Base-by-base conservation (phyloP, 2,797 vertebrate species). In the Microctenopoma stevenorrisi region DNA sequence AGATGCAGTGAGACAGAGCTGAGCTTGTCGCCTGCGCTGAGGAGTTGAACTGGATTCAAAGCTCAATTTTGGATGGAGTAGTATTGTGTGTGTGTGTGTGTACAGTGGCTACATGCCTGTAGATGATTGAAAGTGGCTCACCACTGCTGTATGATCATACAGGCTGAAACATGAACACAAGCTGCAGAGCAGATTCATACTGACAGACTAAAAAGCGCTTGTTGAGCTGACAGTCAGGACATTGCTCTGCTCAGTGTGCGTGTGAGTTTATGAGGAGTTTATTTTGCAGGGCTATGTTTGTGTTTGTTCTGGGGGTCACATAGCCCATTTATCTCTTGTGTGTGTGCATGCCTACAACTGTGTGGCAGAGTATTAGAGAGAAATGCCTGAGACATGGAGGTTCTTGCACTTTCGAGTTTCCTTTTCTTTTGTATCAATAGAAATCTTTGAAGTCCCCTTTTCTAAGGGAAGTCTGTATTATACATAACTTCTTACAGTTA, bases 151-250 rank as follows among this genome's bases (percentile, higher is more conserved):
- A 60, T 78, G 79, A 83, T 90, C 74, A 76, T 80, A 81, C 91
- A 92, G 78, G 91, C 86, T 90, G 81, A 68, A 91, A 92, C 93
- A 92, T 83, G 88, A 92, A 87, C 46, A 60, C 67, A 49, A 56
- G 81, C 76, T 72, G 78, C 58, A 33, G 75, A 68, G 59, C 84
- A 83, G 77, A 90, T 88, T 88, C 80, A 81, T 40, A 46, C 82
- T 77, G 72, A 83, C 81, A 78, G 62, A 71, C 74, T 78, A 76
- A 84, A 89, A 79, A 78, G 63, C 68, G 79, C 80, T 72, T 62
- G 50, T 76, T 2, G 47, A 67, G 57, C 56, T 52, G 51, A 76
- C 62, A 72, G 64, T 33, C 40, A 64, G 64, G 58, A 50, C 73
- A 56, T 53, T 56, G 63, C 46, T 64, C 37, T 80, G 64, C 68